These are phyloP conservation scores for Capreolus pygargus DNA, from an alignment of 2,113 vertebrate species.

Conservation along the genomic window DNA sequence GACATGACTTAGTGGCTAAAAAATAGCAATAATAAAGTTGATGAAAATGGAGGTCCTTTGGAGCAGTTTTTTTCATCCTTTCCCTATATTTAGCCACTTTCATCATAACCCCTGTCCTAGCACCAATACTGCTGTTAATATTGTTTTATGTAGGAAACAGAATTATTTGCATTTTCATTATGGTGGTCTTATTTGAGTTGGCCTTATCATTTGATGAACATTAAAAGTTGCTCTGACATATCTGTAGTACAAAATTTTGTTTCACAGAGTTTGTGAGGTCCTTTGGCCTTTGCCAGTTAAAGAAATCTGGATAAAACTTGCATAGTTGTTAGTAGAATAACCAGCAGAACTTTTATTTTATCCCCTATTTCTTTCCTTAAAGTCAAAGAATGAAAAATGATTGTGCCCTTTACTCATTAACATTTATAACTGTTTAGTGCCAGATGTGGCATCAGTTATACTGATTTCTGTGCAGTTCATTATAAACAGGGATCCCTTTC, in stretches of 20 bases:
- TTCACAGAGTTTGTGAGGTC: neutral
- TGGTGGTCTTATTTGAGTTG: neutral
- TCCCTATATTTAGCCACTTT: neutral
- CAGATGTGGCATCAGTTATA: neutral
- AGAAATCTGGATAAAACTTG: neutral
- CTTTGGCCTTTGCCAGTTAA: slow-evolving; percentile 1
- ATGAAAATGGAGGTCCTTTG: neutral
- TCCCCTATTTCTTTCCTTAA: neutral
- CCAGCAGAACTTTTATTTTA: neutral
- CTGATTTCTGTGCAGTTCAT: slow-evolving; percentile 18
- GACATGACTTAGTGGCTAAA: neutral
- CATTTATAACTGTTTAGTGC: neutral
- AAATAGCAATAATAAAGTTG: neutral
- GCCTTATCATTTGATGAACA: neutral
- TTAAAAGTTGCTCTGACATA: neutral
- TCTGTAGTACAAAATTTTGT: neutral
- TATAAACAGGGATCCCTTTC: neutral
- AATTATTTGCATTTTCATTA: neutral
- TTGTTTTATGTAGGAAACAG: neutral
- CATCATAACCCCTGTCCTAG: neutral
- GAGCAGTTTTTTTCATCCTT: neutral
- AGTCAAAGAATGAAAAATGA: slow-evolving; percentile 19
- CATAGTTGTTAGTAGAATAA: neutral
- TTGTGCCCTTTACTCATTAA: slow-evolving; percentile 1
- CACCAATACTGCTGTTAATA: neutral